A percentile compares a stretch with the other conserved stretches of the same genome.
Evolutionary conservation across 2,888 invertebrate species (phyloP).

Genomic region (Magallana nippona): DNA sequence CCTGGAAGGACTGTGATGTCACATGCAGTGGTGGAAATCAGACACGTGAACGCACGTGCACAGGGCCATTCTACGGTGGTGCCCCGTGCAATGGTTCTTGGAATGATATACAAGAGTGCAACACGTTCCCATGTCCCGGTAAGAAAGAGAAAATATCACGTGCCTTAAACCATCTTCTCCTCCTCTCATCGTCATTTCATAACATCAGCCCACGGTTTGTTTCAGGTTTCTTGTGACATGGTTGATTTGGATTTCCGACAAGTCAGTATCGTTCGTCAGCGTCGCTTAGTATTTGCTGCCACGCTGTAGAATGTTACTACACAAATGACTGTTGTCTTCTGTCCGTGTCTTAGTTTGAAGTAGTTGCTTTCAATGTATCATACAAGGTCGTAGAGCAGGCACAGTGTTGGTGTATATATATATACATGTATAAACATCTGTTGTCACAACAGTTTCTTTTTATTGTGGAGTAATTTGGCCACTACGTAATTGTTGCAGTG

Average conservation of each 20-base stretch:
- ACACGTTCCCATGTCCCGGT: constrained; percentile 71
- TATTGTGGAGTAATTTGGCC: not conserved
- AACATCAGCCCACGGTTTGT: constrained; percentile 13
- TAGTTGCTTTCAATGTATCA: constrained; percentile 16
- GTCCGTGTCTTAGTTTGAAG: constrained; percentile 25
- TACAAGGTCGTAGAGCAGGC: constrained; percentile 6
- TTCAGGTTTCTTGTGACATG: constrained; percentile 17
- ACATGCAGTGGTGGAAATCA: constrained; percentile 69
- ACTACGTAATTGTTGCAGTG: constrained; percentile 57
- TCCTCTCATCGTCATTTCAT: constrained; percentile 13
- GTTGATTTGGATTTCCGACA: constrained; percentile 21
- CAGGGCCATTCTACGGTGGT: constrained; percentile 64
- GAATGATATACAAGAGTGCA: constrained; percentile 61
- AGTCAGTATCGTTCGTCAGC: constrained; percentile 27
- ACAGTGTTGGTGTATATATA: not conserved
- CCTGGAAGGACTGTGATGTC: constrained; percentile 65
- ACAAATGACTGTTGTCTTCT: constrained; percentile 21
- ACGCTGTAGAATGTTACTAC: constrained; percentile 27
- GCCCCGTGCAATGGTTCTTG: constrained; percentile 60
- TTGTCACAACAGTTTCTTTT: not conserved
- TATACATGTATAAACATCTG: not conserved
- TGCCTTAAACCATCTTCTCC: not conserved
- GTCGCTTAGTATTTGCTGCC: constrained; percentile 23
- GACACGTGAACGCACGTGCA: constrained; percentile 59
- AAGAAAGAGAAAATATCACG: constrained; percentile 2